These are phyloP conservation scores for Cepphus grylle DNA, from an alignment of 2,113 vertebrate genomes.

Conservation along the genomic window DNA sequence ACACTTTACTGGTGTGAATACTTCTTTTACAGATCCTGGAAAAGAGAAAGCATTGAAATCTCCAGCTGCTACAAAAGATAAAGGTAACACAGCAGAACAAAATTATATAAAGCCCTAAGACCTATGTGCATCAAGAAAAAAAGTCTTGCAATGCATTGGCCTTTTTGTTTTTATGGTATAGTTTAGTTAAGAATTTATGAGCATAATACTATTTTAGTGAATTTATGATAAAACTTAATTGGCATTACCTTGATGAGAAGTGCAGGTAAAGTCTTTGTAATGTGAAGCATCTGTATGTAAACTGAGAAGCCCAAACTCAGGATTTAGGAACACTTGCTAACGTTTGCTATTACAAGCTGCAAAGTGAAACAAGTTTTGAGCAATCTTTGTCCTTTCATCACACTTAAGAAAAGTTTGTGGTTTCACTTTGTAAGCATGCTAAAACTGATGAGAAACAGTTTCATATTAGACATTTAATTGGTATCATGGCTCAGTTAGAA, in stretches of 20 bases:
- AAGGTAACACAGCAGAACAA: background rate
- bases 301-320: background rate
- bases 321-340: background rate
- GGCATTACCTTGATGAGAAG: background rate
- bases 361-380: background rate
- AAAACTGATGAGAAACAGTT: background rate
- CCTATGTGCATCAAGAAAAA: background rate
- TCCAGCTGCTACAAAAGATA: background rate
- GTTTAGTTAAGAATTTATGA: background rate
- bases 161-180: background rate
- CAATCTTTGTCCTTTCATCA: background rate
- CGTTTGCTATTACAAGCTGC: rapidly evolving
- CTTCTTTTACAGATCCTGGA: conserved; percentile 27
- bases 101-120: background rate
- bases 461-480: background rate
- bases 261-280: background rate
- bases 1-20: background rate
- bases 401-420: background rate
- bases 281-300: background rate
- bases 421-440: background rate
- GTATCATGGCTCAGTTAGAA: background rate
- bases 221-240: background rate
- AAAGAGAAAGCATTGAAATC: conserved; percentile 33
- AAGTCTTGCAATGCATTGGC: background rate
- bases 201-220: background rate